Base-by-base conservation (phyloP, 2,888 invertebrate species). In the Pollenia griseotomentosa region DNA sequence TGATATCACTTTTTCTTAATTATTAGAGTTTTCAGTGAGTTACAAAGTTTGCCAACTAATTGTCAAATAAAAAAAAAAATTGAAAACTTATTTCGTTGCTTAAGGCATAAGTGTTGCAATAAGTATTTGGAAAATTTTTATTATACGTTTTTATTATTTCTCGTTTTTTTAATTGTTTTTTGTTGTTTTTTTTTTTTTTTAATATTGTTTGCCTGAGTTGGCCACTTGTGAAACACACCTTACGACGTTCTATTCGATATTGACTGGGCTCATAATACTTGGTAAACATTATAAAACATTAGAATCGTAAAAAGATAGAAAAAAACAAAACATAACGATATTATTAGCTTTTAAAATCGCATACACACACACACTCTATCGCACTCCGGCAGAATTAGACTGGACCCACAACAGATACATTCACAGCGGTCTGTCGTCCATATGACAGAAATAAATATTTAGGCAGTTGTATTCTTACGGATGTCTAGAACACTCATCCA, bases 251-350 rank as follows among this genome's bases (percentile, higher is more conserved):
- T 90, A 88, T 90, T 90, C 90, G 90, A 90, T 90, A 92, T 92
- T 92, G 92, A 92, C 92, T 91, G 92, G 88, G 89, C 90, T 91
- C 88, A 89, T 90, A 92, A 90, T 90, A 91, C 90, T 90, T 91
- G 91, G 90, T 91, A 92, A 92, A 92, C 91, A 91, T 92, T 92
- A 90, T 91, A 92, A 92, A 92, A 92, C 90, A 90, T 91, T 91
- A 90, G 90, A 91, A 90, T 88, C 89, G 87, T 83, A 66, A 80
- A 83, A 83, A 65, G 23, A 77, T 63, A 70, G 61, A 81, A 53
- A 74, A 33, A 63, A 86, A 3, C 65, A 55, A 42, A 44, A 55
- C 19, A 82, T 57, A 42, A 68, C 16, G 59, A 74, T 77, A 81
- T 61, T 74, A 74, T 79, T 65, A 63, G 51, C 46, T 42, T n/a